These are phyloP conservation scores for Tiaroga cobitis DNA, from an alignment of 2,797 vertebrate species.

Conservation along the genomic window DNA sequence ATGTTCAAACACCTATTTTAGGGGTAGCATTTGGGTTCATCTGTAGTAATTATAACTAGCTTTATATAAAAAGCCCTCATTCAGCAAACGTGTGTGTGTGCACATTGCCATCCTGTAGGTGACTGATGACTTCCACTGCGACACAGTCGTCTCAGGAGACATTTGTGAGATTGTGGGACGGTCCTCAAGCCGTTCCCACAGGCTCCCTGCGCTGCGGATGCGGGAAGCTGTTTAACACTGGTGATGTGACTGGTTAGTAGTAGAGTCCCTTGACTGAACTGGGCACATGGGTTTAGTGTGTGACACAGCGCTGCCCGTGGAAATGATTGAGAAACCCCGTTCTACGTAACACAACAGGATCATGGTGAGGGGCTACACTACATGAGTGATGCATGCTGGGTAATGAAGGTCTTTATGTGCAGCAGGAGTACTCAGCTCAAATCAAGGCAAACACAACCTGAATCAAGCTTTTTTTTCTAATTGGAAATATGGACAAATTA, in stretches of 20 bases:
- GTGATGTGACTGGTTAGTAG: not conserved
- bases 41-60: not conserved
- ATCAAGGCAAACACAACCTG: not conserved
- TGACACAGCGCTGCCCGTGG: not conserved
- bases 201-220: not conserved
- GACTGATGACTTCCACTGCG: not conserved
- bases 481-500: not conserved
- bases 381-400: constrained; percentile 75
- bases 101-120: not conserved
- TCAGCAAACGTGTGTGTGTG: not conserved
- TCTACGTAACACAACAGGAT: constrained; percentile 49
- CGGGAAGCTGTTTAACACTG: too few species aligned
- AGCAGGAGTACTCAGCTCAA: constrained; percentile 37
- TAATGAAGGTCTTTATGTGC: constrained; percentile 71
- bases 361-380: constrained; percentile 40
- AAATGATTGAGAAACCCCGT: not conserved
- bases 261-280: not conserved
- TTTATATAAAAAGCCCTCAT: not conserved
- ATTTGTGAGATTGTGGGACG: not conserved
- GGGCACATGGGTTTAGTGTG: not conserved
- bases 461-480: too few species aligned
- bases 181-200: not conserved
- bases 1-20: not conserved
- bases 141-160: not conserved
- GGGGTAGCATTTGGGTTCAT: not conserved